Conservation (phyloP, 1,140 invertebrate species). For the Diorhabda carinulata region DNA sequence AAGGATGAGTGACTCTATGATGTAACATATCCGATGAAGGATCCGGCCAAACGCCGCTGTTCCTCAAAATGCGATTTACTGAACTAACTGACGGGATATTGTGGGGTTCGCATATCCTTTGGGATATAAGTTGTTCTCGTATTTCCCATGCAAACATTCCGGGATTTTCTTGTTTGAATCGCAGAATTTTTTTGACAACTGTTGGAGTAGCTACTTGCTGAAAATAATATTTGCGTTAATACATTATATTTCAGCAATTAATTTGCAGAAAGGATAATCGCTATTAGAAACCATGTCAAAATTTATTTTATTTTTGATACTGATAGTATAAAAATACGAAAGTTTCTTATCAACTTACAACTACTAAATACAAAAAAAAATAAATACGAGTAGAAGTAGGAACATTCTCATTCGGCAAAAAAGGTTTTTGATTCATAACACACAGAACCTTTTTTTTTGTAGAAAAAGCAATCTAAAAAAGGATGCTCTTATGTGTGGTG, state of each 20-base stretch:
- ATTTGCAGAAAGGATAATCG: neutral
- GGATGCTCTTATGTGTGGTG: too few relatives aligned
- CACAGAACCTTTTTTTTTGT: too few relatives aligned
- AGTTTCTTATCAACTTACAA: too few relatives aligned
- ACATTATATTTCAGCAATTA: neutral
- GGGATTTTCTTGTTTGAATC: constrained; percentile 87
- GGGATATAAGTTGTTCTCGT: constrained; percentile 76
- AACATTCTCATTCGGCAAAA: too few relatives aligned
- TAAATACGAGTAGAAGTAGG: too few relatives aligned
- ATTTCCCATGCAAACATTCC: constrained; percentile 81
- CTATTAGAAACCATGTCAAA: too few relatives aligned
- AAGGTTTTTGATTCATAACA: too few relatives aligned
- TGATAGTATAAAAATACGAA: too few relatives aligned
- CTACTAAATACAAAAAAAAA: too few relatives aligned
- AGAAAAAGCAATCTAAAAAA: too few relatives aligned
- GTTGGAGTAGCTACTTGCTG: constrained; percentile 91
- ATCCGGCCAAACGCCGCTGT: constrained; percentile 69
- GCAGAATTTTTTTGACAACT: constrained; percentile 86
- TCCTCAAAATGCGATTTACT: constrained; percentile 89
- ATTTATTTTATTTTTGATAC: too few relatives aligned
- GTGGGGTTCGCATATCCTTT: constrained; percentile 79
- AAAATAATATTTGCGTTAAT: constrained; percentile 41
- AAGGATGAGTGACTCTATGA: constrained; percentile 29
- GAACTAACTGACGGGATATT: constrained; percentile 90
- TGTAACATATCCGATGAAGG: constrained; percentile 28